Evolutionary conservation across 2,113 vertebrate species (phyloP).

Genomic region (Sorex fumeus): DNA sequence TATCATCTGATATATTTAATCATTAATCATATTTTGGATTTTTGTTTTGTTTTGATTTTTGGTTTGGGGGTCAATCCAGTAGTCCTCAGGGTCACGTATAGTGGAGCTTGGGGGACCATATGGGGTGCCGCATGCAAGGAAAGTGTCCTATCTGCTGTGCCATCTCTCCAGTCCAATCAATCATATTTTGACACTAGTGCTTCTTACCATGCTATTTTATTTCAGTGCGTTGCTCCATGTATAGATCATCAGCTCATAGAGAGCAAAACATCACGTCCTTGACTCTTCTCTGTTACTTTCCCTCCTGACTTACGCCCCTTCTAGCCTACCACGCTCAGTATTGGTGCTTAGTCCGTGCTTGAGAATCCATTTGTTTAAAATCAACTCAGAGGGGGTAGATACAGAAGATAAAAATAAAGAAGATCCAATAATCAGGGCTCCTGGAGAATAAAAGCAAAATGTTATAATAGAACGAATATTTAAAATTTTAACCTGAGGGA

Average conservation of each 20-base stretch:
- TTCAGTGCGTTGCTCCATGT: neutral
- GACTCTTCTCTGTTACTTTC: neutral
- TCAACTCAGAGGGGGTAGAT: neutral
- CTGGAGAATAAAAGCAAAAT: neutral
- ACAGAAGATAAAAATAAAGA: neutral
- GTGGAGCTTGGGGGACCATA: too few species aligned
- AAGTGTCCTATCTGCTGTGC: too few species aligned
- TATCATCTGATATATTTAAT: neutral
- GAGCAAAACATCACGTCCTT: constrained; percentile 5
- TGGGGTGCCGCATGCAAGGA: too few species aligned
- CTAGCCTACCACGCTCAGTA: too few species aligned
- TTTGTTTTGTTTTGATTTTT: too few species aligned
- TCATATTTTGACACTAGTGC: neutral
- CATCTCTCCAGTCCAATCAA: neutral
- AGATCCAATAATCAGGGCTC: constrained; percentile 2
- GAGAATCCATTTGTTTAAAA: neutral
- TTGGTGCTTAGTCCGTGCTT: too few species aligned
- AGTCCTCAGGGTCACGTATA: too few species aligned
- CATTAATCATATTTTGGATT: too few species aligned
- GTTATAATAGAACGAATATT: neutral
- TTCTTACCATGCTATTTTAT: constrained; percentile 41
- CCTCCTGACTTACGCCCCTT: neutral
- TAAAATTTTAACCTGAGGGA: too few species aligned
- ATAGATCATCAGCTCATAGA: neutral
- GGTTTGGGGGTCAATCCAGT: too few species aligned